Conservation (phyloP, 2,113 vertebrate genomes). For the Sinocyclocheilus grahami region DNA sequence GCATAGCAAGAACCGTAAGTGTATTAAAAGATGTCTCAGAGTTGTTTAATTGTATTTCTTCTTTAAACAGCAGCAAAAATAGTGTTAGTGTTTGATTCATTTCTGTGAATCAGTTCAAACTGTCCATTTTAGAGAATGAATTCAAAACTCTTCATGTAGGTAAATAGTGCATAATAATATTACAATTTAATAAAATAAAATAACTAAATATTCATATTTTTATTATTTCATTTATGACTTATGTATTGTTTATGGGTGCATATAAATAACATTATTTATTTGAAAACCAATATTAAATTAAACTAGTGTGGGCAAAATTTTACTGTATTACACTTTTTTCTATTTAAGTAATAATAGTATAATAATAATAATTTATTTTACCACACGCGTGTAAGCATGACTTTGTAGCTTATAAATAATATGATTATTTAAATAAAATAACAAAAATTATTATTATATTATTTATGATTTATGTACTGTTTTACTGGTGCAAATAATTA, state of each 20-base stretch:
- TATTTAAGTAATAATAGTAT: neutral
- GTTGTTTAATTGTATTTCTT: neutral
- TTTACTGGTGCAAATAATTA: neutral
- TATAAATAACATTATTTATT: neutral
- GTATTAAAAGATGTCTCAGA: neutral
- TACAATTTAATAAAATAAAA: neutral
- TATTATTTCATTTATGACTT: neutral
- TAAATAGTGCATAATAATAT: neutral
- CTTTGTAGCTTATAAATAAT: neutral
- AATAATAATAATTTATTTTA: neutral
- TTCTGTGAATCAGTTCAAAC: neutral
- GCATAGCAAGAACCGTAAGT: constrained; percentile 82
- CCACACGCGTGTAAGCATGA: neutral
- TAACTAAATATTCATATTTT: neutral
- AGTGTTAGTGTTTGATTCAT: neutral
- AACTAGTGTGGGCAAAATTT: too few relatives aligned
- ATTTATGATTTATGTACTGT: neutral
- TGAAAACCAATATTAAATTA: neutral
- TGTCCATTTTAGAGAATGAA: neutral
- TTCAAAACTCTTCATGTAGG: neutral
- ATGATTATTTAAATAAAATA: neutral
- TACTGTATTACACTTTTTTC: too few relatives aligned
- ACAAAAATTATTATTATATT: neutral
- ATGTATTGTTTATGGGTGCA: neutral
- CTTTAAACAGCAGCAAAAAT: neutral